Conservation (phyloP, 2,888 invertebrate genomes). For the Synergus itoensis region DNA sequence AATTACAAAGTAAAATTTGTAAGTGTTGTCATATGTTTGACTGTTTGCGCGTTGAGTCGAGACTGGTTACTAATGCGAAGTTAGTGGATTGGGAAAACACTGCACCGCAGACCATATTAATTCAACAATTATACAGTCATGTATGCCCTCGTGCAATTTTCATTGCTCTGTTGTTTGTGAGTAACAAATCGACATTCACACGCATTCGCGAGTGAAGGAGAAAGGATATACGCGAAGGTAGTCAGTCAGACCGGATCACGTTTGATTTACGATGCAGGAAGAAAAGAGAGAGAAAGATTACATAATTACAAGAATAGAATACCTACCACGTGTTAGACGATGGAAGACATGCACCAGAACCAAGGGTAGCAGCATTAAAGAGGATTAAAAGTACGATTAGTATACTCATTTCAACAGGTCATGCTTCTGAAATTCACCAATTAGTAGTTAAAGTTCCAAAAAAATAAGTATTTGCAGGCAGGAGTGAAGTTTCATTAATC, state of each 20-base stretch:
- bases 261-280: slow-evolving; percentile 20
- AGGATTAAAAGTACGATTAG: slow-evolving; percentile 59
- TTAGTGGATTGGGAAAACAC: neutral
- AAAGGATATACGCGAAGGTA: slow-evolving; percentile 16
- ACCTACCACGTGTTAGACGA: slow-evolving; percentile 59
- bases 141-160: slow-evolving; percentile 20
- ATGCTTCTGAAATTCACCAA: slow-evolving; percentile 38
- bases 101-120: slow-evolving; percentile 27
- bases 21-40: neutral
- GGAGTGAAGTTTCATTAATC: neutral
- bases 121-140: slow-evolving; percentile 27
- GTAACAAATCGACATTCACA: slow-evolving; percentile 27
- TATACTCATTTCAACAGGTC: slow-evolving; percentile 39
- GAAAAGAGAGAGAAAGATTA: slow-evolving; percentile 10
- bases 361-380: slow-evolving; percentile 63
- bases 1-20: neutral
- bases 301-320: slow-evolving; percentile 46
- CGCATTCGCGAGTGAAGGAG: slow-evolving; percentile 23
- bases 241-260: slow-evolving; percentile 6
- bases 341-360: slow-evolving; percentile 52
- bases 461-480: neutral
- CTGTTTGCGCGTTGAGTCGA: slow-evolving; percentile 13
- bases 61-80: neutral
- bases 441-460: neutral
- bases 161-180: slow-evolving; percentile 31